These are phyloP conservation scores for Taxidea taxus DNA, from an alignment of 2,113 vertebrate genomes.

Conservation along the genomic window DNA sequence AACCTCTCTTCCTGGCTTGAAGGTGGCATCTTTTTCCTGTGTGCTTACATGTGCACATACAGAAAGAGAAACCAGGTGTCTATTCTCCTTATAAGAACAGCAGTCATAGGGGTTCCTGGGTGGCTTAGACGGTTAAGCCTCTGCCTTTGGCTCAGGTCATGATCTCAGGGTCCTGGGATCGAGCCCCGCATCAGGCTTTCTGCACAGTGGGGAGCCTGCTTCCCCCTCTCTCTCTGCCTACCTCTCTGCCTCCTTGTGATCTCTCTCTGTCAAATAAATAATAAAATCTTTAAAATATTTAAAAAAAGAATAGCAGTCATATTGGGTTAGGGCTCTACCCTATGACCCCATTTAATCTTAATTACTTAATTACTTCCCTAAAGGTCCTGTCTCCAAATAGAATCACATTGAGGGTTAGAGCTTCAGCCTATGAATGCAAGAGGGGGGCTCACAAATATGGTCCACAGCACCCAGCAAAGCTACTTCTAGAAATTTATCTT, in stretches of 20 bases:
- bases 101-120: no score
- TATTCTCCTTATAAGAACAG: not conserved
- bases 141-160: no score
- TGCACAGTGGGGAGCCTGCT: no score
- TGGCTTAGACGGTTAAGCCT: no score
- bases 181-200: fast-evolving
- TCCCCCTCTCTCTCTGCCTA: no score
- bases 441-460: not conserved
- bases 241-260: no score
- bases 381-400: not conserved
- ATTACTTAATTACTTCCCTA: not conserved
- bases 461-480: not conserved
- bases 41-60: not conserved
- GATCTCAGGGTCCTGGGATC: no score
- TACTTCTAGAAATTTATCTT: not conserved
- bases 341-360: not conserved
- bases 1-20: not conserved
- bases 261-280: no score
- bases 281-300: no score
- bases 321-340: not conserved
- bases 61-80: not conserved
- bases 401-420: not conserved
- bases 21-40: not conserved
- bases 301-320: not conserved
- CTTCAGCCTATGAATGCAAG: not conserved